Evolutionary conservation across 2,888 invertebrate species (phyloP), one percentile per base, ranked within the genome.

Genomic region (Ornithoptera priamus): DNA sequence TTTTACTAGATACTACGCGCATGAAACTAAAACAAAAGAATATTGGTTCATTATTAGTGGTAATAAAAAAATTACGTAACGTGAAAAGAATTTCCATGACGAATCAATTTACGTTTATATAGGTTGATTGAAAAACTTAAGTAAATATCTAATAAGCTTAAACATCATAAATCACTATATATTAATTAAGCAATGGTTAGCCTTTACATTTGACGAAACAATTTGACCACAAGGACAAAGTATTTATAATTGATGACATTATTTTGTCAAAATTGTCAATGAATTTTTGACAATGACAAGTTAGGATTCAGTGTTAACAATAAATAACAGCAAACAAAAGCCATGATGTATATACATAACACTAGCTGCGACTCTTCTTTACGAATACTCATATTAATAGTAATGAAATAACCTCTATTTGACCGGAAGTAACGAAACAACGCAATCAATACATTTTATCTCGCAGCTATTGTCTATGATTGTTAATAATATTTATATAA

Each of bases 381-480:
- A 39, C 36, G 18, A 50, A 63, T 46, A 22, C 39, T 39, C 20
- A 24, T 39, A 15, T 53, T 58, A n/a, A 63, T 22, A 53, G 42
- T 63, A 66, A 50, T 73, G 75, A 74, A 75, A 78, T 79, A 79
- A 75, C 76, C 72, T 73, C 69, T 73, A 73, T 72, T 65, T 70
- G 71, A 76, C 79, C 79, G 79, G 79, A 79, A 77, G 77, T 76
- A 71, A 73, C 73, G 74, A 74, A 75, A 69, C 70, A 65, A 69
- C 70, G 71, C 75, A 78, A 79, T 79, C 79, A 76, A 79, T 78
- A 78, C 71, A 72, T 71, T 70, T 76, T 75, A 73, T 75, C 74
- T 74, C 18, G 22, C 39, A 56, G 17, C 24, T 36, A 59, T 70
- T 59, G 72, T 73, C 72, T 72, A 71, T 73, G 72, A 58, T 56